Conservation (phyloP, 2,888 invertebrate genomes). For the Gerosis bhagava region DNA sequence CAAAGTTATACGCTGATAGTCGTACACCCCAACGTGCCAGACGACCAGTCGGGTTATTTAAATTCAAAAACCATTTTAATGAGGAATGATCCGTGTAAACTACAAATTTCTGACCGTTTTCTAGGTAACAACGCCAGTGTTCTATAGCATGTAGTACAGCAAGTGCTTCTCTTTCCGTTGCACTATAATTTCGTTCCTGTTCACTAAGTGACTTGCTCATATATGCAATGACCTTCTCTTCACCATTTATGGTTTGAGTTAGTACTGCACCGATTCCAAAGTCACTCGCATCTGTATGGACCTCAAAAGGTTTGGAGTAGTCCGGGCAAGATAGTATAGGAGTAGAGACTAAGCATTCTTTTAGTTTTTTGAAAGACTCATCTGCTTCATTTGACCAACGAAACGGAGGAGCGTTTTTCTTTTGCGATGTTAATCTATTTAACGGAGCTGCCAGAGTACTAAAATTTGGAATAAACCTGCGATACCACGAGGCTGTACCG, state of each 20-base stretch:
- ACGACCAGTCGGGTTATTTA: conserved; percentile 34
- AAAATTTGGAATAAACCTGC: conserved; percentile 36
- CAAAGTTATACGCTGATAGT: conserved; percentile 35
- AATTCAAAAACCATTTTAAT: conserved; percentile 29
- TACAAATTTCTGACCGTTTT: conserved; percentile 22
- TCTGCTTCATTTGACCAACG: conserved; percentile 32
- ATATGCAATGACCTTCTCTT: conserved; percentile 28
- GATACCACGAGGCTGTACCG: conserved; percentile 35
- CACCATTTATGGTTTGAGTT: conserved; percentile 19
- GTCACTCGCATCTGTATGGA: conserved; percentile 32
- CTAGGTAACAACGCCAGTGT: conserved; percentile 28
- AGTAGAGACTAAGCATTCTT: conserved; percentile 25
- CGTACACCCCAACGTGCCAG: conserved; percentile 39
- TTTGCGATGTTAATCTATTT: conserved; percentile 31
- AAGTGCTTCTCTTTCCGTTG: conserved; percentile 28
- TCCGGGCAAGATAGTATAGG: conserved; percentile 34
- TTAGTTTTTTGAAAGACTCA: conserved; percentile 26
- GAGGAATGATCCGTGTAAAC: conserved; percentile 30
- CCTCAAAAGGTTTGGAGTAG: conserved; percentile 28
- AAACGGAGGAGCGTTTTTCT: conserved; percentile 30
- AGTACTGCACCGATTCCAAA: conserved; percentile 29
- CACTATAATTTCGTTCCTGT: conserved; percentile 28
- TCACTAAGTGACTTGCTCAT: conserved; percentile 18
- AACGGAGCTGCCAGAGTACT: conserved; percentile 33
- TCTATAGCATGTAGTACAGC: conserved; percentile 27